Conservation (phyloP, 2,113 vertebrate species). For the Collichthys lucidus region DNA sequence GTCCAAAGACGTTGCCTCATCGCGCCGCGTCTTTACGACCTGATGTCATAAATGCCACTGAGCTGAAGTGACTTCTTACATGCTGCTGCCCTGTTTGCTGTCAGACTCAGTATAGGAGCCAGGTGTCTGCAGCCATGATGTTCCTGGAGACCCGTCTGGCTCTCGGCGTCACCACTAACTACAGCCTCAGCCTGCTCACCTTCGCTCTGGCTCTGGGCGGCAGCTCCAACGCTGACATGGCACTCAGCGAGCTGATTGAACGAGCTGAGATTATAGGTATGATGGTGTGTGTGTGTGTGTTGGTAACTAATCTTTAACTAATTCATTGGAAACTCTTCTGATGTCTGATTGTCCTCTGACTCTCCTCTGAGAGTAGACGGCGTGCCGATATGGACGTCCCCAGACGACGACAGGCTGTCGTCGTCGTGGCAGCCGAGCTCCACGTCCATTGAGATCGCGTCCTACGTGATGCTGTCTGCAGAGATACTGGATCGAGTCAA, state of each 20-base stretch:
- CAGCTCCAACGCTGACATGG: conserved; percentile 78
- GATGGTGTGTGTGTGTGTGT: background rate
- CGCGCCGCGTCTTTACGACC: background rate
- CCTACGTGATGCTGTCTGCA: conserved; percentile 88
- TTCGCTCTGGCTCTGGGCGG: conserved; percentile 87
- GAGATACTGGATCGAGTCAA: conserved; percentile 75
- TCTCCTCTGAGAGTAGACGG: conserved; percentile 80
- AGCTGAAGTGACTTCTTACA: background rate
- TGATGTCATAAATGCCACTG: conserved; percentile 15
- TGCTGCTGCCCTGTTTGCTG: background rate
- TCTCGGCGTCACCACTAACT: conserved; percentile 87
- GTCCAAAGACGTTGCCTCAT: conserved; percentile 12
- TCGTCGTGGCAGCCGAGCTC: conserved; percentile 88
- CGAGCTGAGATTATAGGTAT: conserved; percentile 86
- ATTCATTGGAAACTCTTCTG: too few relatives aligned
- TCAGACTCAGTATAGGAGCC: conserved; percentile 80
- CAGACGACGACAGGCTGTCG: conserved; percentile 64
- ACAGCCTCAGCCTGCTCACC: conserved; percentile 88
- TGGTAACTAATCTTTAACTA: too few relatives aligned
- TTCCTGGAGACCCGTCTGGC: conserved; percentile 87
- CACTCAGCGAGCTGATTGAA: conserved; percentile 80
- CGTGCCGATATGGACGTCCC: conserved; percentile 85
- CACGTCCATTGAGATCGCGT: conserved; percentile 88
- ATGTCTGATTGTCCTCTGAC: too few relatives aligned
- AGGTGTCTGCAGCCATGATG: conserved; percentile 75